Percentiles rank a stretch among this genome's conserved stretches.
Conservation (phyloP, 2,797 vertebrate genomes). For the Diplodus sargus region DNA sequence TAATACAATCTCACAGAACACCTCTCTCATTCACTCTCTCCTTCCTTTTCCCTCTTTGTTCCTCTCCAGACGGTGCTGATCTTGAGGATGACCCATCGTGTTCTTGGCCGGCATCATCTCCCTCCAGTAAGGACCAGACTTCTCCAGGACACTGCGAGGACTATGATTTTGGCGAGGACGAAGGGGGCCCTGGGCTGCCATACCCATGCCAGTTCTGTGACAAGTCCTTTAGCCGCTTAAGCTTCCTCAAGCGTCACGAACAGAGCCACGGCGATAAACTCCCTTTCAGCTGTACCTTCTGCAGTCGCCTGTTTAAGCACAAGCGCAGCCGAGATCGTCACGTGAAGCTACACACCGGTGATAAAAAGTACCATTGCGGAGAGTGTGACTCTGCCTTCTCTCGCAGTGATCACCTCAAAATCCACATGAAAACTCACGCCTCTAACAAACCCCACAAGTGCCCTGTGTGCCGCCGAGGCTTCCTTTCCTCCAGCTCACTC, state of each 20-base stretch:
- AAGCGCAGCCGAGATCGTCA: conserved; percentile 98
- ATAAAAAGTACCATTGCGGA: conserved; percentile 99
- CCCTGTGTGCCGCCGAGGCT: conserved; percentile 97
- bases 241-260: conserved; percentile 98
- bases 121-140: conserved; percentile 98
- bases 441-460: conserved; percentile 99
- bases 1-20: conserved; percentile 66
- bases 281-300: conserved; percentile 98
- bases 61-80: conserved; percentile 92
- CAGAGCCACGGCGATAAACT: conserved; percentile 99
- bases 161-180: conserved; percentile 97
- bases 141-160: conserved; percentile 97
- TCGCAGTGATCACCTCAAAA: conserved; percentile 98
- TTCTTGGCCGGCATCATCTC: conserved; percentile 98
- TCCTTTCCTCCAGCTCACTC: conserved; percentile 96
- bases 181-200: conserved; percentile 94
- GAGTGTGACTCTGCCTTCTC: conserved; percentile 98
- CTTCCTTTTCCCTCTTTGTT: conserved; percentile 38
- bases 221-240: conserved; percentile 98
- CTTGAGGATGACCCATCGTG: conserved; percentile 97
- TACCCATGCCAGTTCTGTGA: conserved; percentile 99
- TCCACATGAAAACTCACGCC: conserved; percentile 99
- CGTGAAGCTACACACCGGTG: conserved; percentile 98
- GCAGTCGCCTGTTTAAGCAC: conserved; percentile 98
- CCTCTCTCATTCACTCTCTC: conserved; percentile 38